Evolutionary conservation across 2,113 vertebrate species (phyloP).

Genomic region (Sander vitreus): DNA sequence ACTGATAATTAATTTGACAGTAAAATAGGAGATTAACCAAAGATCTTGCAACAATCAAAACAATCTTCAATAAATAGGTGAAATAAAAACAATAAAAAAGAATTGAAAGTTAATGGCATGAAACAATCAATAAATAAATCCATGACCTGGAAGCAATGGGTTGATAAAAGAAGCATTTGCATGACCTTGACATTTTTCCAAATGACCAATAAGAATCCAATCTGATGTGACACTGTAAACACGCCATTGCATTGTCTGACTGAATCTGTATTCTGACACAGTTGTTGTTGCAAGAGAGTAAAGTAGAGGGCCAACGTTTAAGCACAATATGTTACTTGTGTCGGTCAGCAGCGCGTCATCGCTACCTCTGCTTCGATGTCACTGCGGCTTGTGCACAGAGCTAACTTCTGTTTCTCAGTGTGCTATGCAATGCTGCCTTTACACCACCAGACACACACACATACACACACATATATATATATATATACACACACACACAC

Average conservation of each 20-base stretch:
- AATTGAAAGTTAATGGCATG: neutral
- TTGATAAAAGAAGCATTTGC: neutral
- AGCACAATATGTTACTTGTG: conserved; percentile 1
- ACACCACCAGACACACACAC: neutral
- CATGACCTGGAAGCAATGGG: neutral
- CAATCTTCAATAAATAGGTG: neutral
- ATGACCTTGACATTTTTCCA: neutral
- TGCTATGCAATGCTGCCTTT: neutral
- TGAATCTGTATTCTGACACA: neutral
- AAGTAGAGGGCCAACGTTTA: too few relatives aligned
- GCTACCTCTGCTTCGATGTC: conserved; percentile 13
- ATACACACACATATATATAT: too few relatives aligned
- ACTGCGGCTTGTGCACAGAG: neutral
- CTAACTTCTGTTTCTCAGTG: neutral
- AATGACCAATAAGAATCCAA: neutral
- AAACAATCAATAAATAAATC: neutral
- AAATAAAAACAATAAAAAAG: neutral
- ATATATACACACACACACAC: too few relatives aligned
- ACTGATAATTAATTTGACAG: neutral
- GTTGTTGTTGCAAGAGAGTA: neutral
- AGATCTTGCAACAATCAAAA: neutral
- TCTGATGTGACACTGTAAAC: neutral
- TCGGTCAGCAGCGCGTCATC: neutral
- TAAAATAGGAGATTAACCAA: neutral
- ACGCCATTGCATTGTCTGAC: too few relatives aligned